phyloP scores from a whole-genome alignment of 2,113 vertebrate species.

The Aphyosemion australe region DNA sequence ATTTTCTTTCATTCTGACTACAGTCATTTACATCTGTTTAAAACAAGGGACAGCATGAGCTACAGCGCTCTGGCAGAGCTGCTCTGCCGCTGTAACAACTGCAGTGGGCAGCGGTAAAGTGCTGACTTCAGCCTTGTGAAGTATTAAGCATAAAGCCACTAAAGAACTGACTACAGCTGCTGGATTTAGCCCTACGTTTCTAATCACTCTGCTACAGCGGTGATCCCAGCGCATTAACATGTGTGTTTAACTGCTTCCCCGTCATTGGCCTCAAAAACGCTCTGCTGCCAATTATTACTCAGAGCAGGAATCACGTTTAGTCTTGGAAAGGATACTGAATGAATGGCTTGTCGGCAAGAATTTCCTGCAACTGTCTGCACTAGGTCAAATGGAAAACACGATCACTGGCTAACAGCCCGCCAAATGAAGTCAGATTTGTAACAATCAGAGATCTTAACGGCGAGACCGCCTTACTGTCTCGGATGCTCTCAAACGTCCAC shows the following conservation, averaged over 20 bases:
- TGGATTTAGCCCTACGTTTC: constrained; percentile 54
- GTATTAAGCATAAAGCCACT: constrained; percentile 64
- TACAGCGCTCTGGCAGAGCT: constrained; percentile 19
- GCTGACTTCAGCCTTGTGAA: constrained; percentile 56
- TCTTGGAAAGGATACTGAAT: constrained; percentile 64
- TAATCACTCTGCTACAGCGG: constrained; percentile 56
- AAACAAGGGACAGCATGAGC: constrained; percentile 26
- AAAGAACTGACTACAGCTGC: constrained; percentile 46
- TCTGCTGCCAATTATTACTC: constrained; percentile 46
- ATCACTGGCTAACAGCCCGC: constrained; percentile 19
- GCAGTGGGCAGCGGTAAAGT: constrained; percentile 34
- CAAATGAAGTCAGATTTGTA: constrained; percentile 19
- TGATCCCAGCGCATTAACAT: constrained; percentile 42
- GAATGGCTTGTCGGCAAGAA: constrained; percentile 64
- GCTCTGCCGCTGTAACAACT: constrained; percentile 27
- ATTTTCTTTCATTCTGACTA: no score
- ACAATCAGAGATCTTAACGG: constrained; percentile 6
- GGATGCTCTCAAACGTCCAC: constrained; percentile 96
- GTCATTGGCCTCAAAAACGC: constrained; percentile 48
- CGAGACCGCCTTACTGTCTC: constrained; percentile 87
- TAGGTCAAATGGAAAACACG: constrained; percentile 66
- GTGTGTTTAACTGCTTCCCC: constrained; percentile 35
- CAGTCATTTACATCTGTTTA: neutral
- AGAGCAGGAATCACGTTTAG: constrained; percentile 51
- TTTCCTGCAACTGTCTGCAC: constrained; percentile 70